Conservation (phyloP, 2,888 invertebrate species). For the Gasteruption jaculator region DNA sequence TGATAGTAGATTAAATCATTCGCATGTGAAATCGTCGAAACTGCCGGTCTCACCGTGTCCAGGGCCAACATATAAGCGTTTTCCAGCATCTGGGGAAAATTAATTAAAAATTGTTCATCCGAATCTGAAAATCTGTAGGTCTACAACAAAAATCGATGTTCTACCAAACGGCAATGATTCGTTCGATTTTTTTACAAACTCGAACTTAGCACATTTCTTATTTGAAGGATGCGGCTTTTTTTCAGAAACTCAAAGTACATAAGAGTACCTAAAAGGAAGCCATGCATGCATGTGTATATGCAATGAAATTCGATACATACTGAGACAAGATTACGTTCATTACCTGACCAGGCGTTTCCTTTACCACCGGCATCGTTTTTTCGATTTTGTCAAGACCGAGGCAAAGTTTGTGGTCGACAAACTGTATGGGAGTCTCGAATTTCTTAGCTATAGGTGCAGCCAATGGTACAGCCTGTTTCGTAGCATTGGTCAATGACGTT, state of each 20-base stretch:
- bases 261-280: no score
- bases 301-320: no score
- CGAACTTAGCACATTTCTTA: no score
- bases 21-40: slow-evolving; percentile 52
- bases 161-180: slow-evolving; percentile 19
- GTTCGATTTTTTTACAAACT: no score
- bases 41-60: slow-evolving; percentile 35
- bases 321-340: no score
- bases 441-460: slow-evolving; percentile 60
- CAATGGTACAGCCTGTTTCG: slow-evolving; percentile 54
- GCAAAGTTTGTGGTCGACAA: slow-evolving; percentile 65
- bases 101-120: no score
- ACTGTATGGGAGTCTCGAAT: slow-evolving; percentile 56
- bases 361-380: slow-evolving; percentile 63
- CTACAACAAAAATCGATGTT: neutral
- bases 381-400: slow-evolving; percentile 64
- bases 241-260: no score
- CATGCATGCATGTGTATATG: no score
- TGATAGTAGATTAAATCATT: slow-evolving; percentile 57
- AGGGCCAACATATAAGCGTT: slow-evolving; percentile 38
- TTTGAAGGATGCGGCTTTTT: no score
- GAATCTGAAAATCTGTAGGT: neutral
- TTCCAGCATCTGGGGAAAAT: slow-evolving; percentile 44
- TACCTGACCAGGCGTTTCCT: slow-evolving; percentile 57
- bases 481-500: slow-evolving; percentile 53